Base-by-base conservation (phyloP, 2,797 vertebrate species). In the Enteromius afrohamiltoni region DNA sequence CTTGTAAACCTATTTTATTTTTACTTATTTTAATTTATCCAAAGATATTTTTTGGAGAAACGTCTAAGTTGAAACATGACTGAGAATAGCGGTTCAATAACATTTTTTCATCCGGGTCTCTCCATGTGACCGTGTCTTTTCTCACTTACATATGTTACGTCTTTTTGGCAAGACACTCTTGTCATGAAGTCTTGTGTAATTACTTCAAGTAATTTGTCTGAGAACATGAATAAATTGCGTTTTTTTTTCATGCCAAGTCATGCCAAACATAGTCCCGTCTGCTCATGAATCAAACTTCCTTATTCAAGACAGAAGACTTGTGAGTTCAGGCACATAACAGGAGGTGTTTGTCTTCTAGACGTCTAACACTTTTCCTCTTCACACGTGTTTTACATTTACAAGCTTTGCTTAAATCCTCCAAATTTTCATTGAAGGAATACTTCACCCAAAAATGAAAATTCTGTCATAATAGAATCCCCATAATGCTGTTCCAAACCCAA, bases 221-320 rank as follows among this genome's bases (percentile, higher is more conserved):
- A 74, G 37, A 37, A 69, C 67, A 71, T 31, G 64, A 77, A 84
- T 81, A 81, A 64, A 82, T 37, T 17, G 5, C 23, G 40, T 1
- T 14, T 42, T 76, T 47, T 75, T 42, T 60, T 77, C 62, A 14
- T 76, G 60, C 58, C 71, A 76, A 75, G 62, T 68, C 40, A 42
- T 62, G 68, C 78, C 67, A 78, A 58, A 77, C 69, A 42, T 60
- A 67, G 70, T 86, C 49, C 60, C 37, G 71, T 80, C 79, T 37
- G n/a, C 55, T 42, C 34, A 45, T 83, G 82, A 47, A 67, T 83
- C 82, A 83, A 67, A 42, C 74, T 47, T n/a, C 42, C 55, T 34
- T 47, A 31, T 45, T 21, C 3, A 23, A 58, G 49, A 76, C 51
- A 40, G 64, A 58, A 47, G 70, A 60, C 65, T 55, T 77, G 31